Conservation (phyloP, 2,888 invertebrate genomes). For the Tetramorium bicarinatum region DNA sequence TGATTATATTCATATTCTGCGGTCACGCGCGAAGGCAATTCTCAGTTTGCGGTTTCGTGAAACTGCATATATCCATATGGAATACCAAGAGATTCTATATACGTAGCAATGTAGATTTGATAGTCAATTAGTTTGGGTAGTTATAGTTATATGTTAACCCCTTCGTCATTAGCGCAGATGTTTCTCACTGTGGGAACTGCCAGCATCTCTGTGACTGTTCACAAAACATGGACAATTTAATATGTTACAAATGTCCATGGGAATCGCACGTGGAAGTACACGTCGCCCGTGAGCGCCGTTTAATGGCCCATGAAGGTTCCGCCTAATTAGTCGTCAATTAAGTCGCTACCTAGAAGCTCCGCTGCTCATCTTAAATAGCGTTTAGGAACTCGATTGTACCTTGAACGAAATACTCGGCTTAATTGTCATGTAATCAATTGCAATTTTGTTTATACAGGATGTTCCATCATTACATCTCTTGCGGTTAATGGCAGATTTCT, state of each 20-base stretch:
- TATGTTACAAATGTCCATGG: slow-evolving; percentile 51
- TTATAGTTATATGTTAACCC: slow-evolving; percentile 35
- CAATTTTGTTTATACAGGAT: not conserved
- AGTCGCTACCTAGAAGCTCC: slow-evolving; percentile 35
- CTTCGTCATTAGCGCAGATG: slow-evolving; percentile 34
- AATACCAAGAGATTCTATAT: slow-evolving; percentile 19
- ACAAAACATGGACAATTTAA: slow-evolving; percentile 47
- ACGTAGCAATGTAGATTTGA: slow-evolving; percentile 48
- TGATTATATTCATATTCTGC: not conserved
- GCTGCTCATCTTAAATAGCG: slow-evolving; percentile 8
- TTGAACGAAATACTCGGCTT: not conserved
- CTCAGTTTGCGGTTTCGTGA: slow-evolving; percentile 36
- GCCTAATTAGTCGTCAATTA: slow-evolving; percentile 53
- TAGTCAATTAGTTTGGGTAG: slow-evolving; percentile 49
- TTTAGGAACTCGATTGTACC: slow-evolving; percentile 28
- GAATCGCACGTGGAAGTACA: slow-evolving; percentile 39
- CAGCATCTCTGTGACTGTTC: slow-evolving; percentile 26
- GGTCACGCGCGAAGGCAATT: slow-evolving; percentile 17
- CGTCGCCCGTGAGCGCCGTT: slow-evolving; percentile 7
- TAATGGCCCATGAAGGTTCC: slow-evolving; percentile 47
- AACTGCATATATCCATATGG: slow-evolving; percentile 19
- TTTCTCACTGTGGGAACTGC: slow-evolving; percentile 26
- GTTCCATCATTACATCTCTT: not conserved
- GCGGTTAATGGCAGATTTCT: not conserved
- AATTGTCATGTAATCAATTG: not conserved